Evolutionary conservation across 2,797 vertebrate species (phyloP).

Genomic region (Pangasius sanitwongsei): DNA sequence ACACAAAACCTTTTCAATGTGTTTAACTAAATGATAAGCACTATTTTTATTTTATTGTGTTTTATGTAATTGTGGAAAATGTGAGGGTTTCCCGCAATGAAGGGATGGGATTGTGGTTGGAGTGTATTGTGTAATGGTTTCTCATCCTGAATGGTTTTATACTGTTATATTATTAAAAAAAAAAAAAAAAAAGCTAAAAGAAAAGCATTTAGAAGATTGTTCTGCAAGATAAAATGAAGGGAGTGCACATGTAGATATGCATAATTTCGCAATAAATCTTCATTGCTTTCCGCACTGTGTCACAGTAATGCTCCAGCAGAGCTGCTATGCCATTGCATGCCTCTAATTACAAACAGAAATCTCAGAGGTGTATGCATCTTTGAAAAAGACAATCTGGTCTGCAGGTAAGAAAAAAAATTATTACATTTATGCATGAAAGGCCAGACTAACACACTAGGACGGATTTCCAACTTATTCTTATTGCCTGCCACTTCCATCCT

Average conservation of each 20-base stretch:
- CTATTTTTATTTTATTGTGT: neutral
- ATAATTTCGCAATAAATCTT: constrained; percentile 47
- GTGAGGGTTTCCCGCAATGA: constrained; percentile 13
- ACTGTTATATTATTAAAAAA: neutral
- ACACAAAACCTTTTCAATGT: neutral
- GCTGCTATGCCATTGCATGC: constrained; percentile 1
- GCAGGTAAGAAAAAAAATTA: constrained; percentile 19
- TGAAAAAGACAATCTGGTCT: constrained; percentile 47
- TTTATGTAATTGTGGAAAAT: constrained; percentile 12
- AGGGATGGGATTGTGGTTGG: constrained; percentile 35
- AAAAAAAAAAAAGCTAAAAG: neutral
- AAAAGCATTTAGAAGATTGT: constrained; percentile 10
- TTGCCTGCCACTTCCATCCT: constrained; percentile 39
- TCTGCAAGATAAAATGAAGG: neutral
- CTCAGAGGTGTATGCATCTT: constrained; percentile 33
- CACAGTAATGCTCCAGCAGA: constrained; percentile 34
- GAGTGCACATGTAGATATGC: constrained; percentile 8
- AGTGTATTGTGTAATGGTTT: constrained; percentile 32
- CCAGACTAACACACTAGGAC: constrained; percentile 36
- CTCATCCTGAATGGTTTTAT: constrained; percentile 37
- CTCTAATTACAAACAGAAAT: constrained; percentile 50
- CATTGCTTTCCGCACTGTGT: constrained; percentile 11
- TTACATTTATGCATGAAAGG: constrained; percentile 41
- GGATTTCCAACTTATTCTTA: constrained; percentile 32
- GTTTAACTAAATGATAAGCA: constrained; percentile 17